Conservation (phyloP, 2,113 vertebrate species). For the Clinocottus analis region DNA sequence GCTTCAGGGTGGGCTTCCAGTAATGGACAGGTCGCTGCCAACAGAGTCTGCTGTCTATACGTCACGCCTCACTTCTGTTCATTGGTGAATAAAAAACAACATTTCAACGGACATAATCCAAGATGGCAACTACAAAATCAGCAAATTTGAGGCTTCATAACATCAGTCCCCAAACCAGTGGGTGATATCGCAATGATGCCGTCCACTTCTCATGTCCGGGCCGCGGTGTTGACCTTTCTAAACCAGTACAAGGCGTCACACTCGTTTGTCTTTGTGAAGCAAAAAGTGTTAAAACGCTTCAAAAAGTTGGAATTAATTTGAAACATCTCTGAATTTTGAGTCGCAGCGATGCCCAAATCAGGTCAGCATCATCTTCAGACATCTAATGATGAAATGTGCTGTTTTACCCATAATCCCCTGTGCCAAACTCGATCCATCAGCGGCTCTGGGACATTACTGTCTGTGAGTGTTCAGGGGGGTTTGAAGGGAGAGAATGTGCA, state of each 20-base stretch:
- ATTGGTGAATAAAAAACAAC: too few relatives aligned
- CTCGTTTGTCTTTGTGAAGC: too few relatives aligned
- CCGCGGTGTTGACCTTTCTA: not conserved
- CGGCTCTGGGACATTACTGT: constrained; percentile 41
- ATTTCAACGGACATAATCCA: not conserved
- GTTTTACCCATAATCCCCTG: constrained; percentile 16
- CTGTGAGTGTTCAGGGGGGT: not conserved
- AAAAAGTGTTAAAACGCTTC: not conserved
- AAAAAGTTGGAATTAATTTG: not conserved
- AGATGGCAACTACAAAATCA: not conserved
- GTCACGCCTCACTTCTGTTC: not conserved
- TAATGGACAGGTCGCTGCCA: not conserved
- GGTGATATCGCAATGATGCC: too few relatives aligned
- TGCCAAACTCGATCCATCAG: constrained; percentile 34
- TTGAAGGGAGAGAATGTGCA: constrained; percentile 68
- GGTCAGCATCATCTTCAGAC: not conserved
- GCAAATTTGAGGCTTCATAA: too few relatives aligned
- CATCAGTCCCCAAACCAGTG: too few relatives aligned
- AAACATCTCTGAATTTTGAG: not conserved
- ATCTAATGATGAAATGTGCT: not conserved
- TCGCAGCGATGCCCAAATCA: not conserved
- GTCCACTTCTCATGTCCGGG: too few relatives aligned
- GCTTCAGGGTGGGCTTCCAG: not conserved
- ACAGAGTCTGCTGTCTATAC: not conserved
- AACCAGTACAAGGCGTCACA: not conserved